Evolutionary conservation across 2,888 invertebrate genomes (phyloP).

Genomic region (Creontiades dilutus): DNA sequence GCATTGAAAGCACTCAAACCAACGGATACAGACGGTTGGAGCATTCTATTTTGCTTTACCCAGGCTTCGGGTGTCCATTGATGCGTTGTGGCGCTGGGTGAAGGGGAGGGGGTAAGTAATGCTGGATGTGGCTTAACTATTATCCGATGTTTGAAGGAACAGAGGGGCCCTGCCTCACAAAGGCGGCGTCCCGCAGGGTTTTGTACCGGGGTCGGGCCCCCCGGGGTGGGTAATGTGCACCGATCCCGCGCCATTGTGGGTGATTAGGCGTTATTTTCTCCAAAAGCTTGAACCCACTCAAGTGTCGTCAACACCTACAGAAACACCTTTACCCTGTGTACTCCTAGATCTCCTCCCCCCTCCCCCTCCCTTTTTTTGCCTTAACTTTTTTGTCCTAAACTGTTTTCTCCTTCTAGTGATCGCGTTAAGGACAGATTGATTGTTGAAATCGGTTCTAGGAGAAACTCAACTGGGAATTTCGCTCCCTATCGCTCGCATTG

Average conservation of each 20-base stretch:
- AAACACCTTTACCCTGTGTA: constrained; percentile 56
- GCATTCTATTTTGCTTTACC: constrained; percentile 40
- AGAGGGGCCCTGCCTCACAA: neutral
- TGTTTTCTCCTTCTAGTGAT: neutral
- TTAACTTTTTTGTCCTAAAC: constrained; percentile 3
- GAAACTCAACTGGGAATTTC: neutral
- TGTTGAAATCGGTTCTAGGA: constrained; percentile 15
- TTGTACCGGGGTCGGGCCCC: constrained; percentile 45
- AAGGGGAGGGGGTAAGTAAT: constrained; percentile 17
- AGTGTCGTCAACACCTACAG: constrained; percentile 68
- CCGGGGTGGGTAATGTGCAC: constrained; percentile 64
- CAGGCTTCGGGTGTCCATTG: constrained; percentile 32
- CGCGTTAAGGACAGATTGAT: constrained; percentile 37
- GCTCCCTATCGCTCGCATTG: too few species aligned
- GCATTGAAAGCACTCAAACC: constrained; percentile 14
- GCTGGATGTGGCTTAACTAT: constrained; percentile 56
- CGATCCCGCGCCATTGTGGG: constrained; percentile 61
- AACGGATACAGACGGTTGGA: constrained; percentile 31
- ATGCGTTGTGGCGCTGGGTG: neutral
- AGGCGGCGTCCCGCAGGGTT: constrained; percentile 30
- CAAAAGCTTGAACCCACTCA: constrained; percentile 58
- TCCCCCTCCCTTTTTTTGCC: constrained; percentile 12
- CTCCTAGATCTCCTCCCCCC: neutral
- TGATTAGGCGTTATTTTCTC: constrained; percentile 62
- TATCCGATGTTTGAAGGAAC: constrained; percentile 53